These are phyloP conservation scores for Reinhardtius hippoglossoides DNA, from an alignment of 2,113 vertebrate species.

Conservation along the genomic window DNA sequence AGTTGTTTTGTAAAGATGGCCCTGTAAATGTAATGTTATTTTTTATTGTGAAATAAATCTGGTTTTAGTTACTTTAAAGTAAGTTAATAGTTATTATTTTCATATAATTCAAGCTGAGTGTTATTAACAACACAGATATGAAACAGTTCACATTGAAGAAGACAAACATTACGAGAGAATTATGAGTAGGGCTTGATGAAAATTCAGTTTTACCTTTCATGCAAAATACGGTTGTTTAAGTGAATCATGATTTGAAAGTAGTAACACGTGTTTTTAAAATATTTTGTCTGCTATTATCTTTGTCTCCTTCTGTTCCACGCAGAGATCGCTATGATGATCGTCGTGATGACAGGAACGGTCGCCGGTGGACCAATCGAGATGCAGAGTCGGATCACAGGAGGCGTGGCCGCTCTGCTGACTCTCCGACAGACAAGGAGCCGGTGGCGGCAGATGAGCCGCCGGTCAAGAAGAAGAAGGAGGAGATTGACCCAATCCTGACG, in stretches of 20 bases:
- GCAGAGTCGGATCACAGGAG: constrained; percentile 83
- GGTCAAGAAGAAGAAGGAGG: constrained; percentile 95
- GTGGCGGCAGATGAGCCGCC: constrained; percentile 78
- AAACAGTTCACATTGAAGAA: too few species aligned
- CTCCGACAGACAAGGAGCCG: constrained; percentile 73
- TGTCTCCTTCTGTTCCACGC: not conserved
- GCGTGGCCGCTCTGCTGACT: constrained; percentile 83
- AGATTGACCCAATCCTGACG: constrained; percentile 94
- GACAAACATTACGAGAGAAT: too few species aligned
- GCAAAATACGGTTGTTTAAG: not conserved
- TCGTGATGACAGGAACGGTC: constrained; percentile 52
- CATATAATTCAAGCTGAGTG: too few species aligned
- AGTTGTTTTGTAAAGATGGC: too few species aligned
- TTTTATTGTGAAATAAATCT: too few species aligned
- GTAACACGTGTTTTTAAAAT: too few species aligned
- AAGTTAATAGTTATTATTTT: too few species aligned
- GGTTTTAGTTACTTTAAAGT: too few species aligned
- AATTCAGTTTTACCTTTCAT: not conserved
- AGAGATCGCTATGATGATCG: constrained; percentile 69
- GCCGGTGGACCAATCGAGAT: constrained; percentile 76
- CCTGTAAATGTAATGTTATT: too few species aligned
- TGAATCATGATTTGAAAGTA: too few species aligned
- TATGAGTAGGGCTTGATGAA: too few species aligned
- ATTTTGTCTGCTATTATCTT: not conserved
- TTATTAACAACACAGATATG: too few species aligned